Base-by-base conservation (phyloP, 2,888 invertebrate species). In the Dynastes maya region DNA sequence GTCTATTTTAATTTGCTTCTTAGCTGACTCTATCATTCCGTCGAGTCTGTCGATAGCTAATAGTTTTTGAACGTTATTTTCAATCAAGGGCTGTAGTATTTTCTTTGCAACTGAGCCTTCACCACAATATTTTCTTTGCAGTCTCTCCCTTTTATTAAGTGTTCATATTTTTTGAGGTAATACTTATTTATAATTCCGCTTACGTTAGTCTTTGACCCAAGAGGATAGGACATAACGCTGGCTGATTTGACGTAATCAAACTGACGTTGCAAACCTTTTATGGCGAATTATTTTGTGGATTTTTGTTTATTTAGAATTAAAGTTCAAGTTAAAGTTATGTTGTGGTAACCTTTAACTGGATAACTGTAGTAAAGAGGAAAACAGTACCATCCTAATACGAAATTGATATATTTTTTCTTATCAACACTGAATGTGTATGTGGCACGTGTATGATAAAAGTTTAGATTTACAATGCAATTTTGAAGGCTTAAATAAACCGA, bases 21-120 rank as follows among this genome's bases (percentile, higher is more conserved):
- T 63, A 9, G 72, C 72, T 3, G 27, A 61, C 6, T 74, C 61
- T 11, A 68, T 68, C 68, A 68, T 68, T 51, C 40, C 68, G 32
- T 40, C 27, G 16, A 45, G 27, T 27, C 22, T 27, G 45, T 74
- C 72, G 1, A 74, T n/a, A 13, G 72, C 72, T n/a, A 45, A 55
- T n/a, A 74, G 40, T 61, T 74, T 74, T 11, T 49, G 9, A 3
- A 61, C 11, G 8, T 61, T 61, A 13, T 45, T 61, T 49, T 49
- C 9, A 22, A 61, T 27, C 3, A 13, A 5, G 0, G 72, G 72
- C 11, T 45, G 63, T 13, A 74, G n/a, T 16, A 74, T 29, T 74
- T 61, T 13, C n/a, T 2, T 49, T 3, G 72, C 63, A 16, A 74
- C 45, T 8, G 27, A 61, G 9, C 72, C 72, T 22, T 58, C 61